Evolutionary conservation across 2,797 vertebrate species (phyloP).

Genomic region (Hozukius guyotensis): DNA sequence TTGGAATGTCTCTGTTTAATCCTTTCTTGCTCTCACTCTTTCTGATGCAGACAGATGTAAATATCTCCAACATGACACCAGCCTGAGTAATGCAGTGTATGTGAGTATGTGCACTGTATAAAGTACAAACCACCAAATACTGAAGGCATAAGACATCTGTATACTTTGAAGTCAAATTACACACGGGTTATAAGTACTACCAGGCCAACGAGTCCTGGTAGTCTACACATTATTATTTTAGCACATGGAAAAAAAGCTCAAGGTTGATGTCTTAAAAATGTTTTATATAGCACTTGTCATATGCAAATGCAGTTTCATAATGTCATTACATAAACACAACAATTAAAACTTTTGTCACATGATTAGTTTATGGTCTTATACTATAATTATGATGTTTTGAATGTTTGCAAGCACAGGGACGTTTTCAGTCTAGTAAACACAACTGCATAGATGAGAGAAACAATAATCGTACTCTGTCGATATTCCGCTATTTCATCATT

Average conservation of each 20-base stretch:
- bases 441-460: too few species aligned
- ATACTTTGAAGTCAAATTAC: neutral
- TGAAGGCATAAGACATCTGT: neutral
- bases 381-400: neutral
- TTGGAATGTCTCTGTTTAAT: conserved; percentile 44
- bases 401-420: neutral
- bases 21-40: conserved; percentile 18
- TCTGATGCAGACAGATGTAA: conserved; percentile 47
- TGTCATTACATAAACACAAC: neutral
- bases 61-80: conserved; percentile 42
- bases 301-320: neutral
- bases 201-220: neutral
- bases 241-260: neutral
- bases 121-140: conserved; percentile 1
- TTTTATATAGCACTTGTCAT: neutral
- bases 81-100: conserved; percentile 3
- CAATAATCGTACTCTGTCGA: neutral
- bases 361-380: neutral
- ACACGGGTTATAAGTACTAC: neutral
- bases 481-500: neutral
- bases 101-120: neutral
- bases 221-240: neutral
- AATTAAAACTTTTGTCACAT: neutral
- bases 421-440: too few species aligned
- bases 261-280: neutral